Evolutionary conservation across 1,140 invertebrate genomes (phyloP), one percentile per base, ranked within the genome.

Genomic region (Aphis craccivora): DNA sequence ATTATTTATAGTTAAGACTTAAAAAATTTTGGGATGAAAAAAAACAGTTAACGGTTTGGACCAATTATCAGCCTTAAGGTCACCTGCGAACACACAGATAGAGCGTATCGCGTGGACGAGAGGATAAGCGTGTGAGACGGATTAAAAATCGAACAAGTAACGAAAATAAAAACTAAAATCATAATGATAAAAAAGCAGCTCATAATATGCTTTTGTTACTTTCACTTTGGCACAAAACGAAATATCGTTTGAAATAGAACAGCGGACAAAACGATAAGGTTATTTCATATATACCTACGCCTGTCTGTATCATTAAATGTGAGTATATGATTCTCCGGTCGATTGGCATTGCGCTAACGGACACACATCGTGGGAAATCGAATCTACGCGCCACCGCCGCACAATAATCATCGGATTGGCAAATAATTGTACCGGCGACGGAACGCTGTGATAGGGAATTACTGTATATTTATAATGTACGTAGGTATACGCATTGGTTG

Each of bases 171-270:
- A 87, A 30, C 2, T 40, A 40, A 40, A 30, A 53, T 22, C 22
- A 89, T 89, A 53, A 89, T 37, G 87, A 89, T 89, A 40, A 37
- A 37, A 35, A n/a, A 55, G 20, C 87, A 23, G 48, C 25, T 11
- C 84, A 30, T 30, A 86, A 30, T 45, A 45, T 83, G n/a, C 30
- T 53, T 37, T 67, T 25, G 89, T 60, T 43, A 40, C 89, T 90
- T 90, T 90, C 89, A 90, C 89, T 67, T 90, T 60, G 53, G 89
- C 89, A 55, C 89, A 35, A 90, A 90, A 60, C 89, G 20, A n/a
- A 90, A 90, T 67, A 67, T 90, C 53, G 30, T 40, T 45, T n/a
- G 37, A n/a, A 90, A 67, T n/a, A 23, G 51, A 89, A 90, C 53
- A n/a, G 5, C n/a, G 35, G 48, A 14, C 89, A 40, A 43, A 30